A percentile compares a stretch with the other conserved stretches of the same genome.
Evolutionary conservation across 30 jellyfish, hydroid and myxozoan genomes (phyloP).

Genomic region (Aurelia sp.): DNA sequence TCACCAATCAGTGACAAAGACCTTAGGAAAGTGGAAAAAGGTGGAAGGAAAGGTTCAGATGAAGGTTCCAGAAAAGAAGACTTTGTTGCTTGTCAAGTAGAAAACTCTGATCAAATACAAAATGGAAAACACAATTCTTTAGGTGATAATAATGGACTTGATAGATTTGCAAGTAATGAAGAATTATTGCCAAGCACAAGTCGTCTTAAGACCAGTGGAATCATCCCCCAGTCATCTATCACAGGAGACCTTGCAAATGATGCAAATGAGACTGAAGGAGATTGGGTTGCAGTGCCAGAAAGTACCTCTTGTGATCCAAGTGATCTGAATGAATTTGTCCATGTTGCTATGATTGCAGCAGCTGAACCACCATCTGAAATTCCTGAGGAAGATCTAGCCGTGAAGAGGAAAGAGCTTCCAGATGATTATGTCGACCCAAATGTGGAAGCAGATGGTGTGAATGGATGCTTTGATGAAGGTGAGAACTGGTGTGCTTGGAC

Average conservation of each 20-base stretch:
- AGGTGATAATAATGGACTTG: not conserved
- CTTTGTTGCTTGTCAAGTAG: constrained; percentile 1
- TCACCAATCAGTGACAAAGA: constrained; percentile 44
- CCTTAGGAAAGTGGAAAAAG: not conserved
- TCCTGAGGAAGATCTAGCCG: constrained; percentile 80
- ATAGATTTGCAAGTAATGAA: not conserved
- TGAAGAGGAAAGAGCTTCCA: constrained; percentile 59
- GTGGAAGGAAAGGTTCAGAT: not conserved
- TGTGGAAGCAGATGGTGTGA: constrained; percentile 88
- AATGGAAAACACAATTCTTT: constrained; percentile 28
- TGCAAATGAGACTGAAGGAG: constrained; percentile 2
- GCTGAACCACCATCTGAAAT: constrained; percentile 63
- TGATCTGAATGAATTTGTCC: not conserved
- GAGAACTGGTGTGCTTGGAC: constrained; percentile 85
- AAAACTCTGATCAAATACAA: not conserved
- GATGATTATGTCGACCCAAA: constrained; percentile 51
- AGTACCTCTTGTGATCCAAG: not conserved
- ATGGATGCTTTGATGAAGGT: constrained; percentile 76
- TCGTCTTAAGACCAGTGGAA: constrained; percentile 2
- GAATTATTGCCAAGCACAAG: not conserved
- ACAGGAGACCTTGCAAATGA: not conserved
- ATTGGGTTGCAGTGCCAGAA: constrained; percentile 28
- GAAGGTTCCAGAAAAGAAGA: not conserved
- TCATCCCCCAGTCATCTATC: not conserved
- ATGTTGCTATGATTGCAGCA: not conserved